Evolutionary conservation across 1,140 invertebrate genomes (phyloP).

Genomic region (Drosophila setifemur): DNA sequence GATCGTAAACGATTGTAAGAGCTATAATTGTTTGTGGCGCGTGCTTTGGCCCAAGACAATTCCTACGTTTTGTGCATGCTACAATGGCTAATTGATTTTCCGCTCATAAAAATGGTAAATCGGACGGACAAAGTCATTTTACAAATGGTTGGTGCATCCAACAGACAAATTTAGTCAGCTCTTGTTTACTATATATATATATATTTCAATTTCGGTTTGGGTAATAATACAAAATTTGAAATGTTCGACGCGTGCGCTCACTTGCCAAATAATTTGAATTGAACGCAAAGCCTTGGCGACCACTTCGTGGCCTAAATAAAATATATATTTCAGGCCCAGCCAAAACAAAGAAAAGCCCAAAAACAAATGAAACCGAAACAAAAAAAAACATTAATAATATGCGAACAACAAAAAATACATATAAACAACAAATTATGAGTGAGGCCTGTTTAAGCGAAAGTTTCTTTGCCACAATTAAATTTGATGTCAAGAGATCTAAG

Average conservation of each 20-base stretch:
- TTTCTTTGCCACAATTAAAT: constrained; percentile 59
- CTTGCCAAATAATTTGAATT: constrained; percentile 69
- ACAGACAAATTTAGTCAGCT: constrained; percentile 30
- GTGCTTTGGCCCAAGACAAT: constrained; percentile 43
- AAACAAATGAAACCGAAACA: constrained; percentile 10
- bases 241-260: constrained; percentile 65
- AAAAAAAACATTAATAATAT: constrained; percentile 14
- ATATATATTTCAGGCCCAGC: constrained; percentile 28
- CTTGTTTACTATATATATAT: too few relatives aligned
- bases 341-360: constrained; percentile 27
- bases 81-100: constrained; percentile 69
- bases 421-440: constrained; percentile 30
- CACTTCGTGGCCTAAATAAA: constrained; percentile 70
- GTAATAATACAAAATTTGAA: constrained; percentile 57
- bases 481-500: constrained; percentile 50
- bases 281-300: constrained; percentile 59
- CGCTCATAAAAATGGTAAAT: constrained; percentile 37
- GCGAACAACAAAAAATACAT: constrained; percentile 32
- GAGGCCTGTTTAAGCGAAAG: constrained; percentile 21
- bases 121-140: constrained; percentile 32
- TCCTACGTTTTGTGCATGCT: constrained; percentile 56
- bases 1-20: constrained; percentile 27
- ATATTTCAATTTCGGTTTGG: constrained; percentile 26
- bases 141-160: constrained; percentile 50
- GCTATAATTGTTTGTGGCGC: constrained; percentile 30